Evolutionary conservation across 2,888 invertebrate genomes (phyloP), one percentile per base, ranked within the genome.

Genomic region (Penaeus monodon): DNA sequence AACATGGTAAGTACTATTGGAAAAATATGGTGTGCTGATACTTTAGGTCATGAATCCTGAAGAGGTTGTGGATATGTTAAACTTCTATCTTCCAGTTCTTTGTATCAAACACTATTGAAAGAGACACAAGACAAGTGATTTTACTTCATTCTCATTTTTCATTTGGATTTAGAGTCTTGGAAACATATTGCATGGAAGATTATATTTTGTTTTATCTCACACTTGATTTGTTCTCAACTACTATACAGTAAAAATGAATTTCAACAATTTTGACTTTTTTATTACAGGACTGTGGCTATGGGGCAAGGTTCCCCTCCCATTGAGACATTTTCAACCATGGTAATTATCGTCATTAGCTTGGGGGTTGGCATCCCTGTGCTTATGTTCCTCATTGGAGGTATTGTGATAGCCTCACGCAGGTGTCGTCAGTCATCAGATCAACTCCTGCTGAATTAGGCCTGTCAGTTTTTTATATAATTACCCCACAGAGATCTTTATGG

Each of bases 211-310:
- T 57, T 57, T 17, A 57, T 57, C 57, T 1, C 17, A 57, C 3
- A 20, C 44, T 68, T n/a, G 17, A 70, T 57, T 24, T 64, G 20
- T 81, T 66, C 10, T 8, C 10, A 44, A 44, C 10, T 44, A 10
- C 44, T 10, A 10, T 44, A 44, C 44, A 10, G 44, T 44, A 10
- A 6, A 44, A 10, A 44, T 29, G 29, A 70, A 70, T 22, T 70
- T 1, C 14, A 14, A 29, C 27, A 14, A 10, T 0, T 0, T 10
- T 68, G 12, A 27, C n/a, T n/a, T 57, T 63, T 49, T 33, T 68
- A 0, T 65, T 70, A 44, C 88, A 89, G 89, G 89, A 85, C 89
- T 20, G 84, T 89, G 70, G 84, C 85, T 0, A 24, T 82, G 24
- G 89, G 89, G 33, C 33, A 81, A 22, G 89, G 89, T 14, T 49